These are phyloP conservation scores for Hemibagrus guttatus DNA, from an alignment of 2,797 vertebrate species.

Conservation along the genomic window DNA sequence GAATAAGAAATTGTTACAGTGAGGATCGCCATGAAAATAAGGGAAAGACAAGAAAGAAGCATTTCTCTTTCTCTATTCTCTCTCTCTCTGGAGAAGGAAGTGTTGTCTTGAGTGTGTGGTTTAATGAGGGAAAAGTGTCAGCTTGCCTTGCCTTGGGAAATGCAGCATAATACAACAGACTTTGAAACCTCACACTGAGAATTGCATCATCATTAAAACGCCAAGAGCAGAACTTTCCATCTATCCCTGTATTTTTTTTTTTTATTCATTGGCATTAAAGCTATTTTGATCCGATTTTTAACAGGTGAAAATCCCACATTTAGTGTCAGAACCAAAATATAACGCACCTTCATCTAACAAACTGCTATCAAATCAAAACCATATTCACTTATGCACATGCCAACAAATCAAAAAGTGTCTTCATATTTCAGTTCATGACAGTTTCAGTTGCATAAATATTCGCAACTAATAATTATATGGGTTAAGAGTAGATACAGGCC, in stretches of 20 bases:
- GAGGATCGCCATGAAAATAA: constrained; percentile 51
- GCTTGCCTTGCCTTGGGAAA: constrained; percentile 35
- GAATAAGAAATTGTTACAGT: constrained; percentile 70
- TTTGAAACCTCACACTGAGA: constrained; percentile 1
- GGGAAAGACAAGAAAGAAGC: constrained; percentile 32
- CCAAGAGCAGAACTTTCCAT: constrained; percentile 4
- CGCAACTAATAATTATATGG: constrained; percentile 58
- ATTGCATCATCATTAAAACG: constrained; percentile 37
- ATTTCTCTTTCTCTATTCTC: not conserved
- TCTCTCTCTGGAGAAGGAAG: constrained; percentile 32
- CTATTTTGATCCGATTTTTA: constrained; percentile 10
- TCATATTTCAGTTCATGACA: constrained; percentile 44
- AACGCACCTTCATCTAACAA: not conserved
- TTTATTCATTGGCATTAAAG: not conserved
- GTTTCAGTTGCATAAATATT: constrained; percentile 49
- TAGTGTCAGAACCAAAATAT: not conserved
- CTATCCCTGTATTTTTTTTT: not conserved
- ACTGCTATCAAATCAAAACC: constrained; percentile 10
- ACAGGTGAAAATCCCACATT: not conserved
- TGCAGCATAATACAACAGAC: constrained; percentile 35
- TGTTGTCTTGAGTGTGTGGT: constrained; percentile 35
- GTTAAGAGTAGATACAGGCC: constrained; percentile 28
- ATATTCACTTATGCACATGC: not conserved
- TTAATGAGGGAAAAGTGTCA: constrained; percentile 38
- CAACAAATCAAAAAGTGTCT: not conserved